Conservation (phyloP, 1,140 invertebrate genomes). For the Oryzaephilus surinamensis region DNA sequence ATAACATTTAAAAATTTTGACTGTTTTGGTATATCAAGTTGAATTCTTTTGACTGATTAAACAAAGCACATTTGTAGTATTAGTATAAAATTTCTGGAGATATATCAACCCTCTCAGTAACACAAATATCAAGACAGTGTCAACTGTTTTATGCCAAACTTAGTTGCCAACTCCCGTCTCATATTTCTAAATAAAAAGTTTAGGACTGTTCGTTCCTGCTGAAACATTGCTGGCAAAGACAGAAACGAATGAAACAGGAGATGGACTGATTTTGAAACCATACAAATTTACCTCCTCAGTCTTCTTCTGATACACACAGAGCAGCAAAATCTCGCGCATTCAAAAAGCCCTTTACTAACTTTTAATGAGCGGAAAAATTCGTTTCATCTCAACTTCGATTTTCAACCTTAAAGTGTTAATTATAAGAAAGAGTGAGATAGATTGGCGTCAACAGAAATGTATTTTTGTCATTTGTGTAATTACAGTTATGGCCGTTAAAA, state of each 20-base stretch:
- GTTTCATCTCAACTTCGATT: constrained; percentile 2
- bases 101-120: no score
- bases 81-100: no score
- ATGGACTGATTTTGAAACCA: constrained; percentile 3
- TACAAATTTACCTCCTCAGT: no score
- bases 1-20: no score
- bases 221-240: constrained; percentile 7
- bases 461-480: constrained; percentile 1
- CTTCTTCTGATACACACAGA: no score
- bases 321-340: no score
- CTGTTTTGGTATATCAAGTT: no score
- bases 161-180: constrained; percentile 5
- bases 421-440: no score
- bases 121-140: constrained; percentile 7
- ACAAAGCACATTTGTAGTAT: no score
- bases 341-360: no score
- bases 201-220: not conserved
- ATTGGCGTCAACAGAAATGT: not conserved
- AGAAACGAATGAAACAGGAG: constrained; percentile 1
- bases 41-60: no score
- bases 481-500: no score
- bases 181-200: constrained; percentile 9
- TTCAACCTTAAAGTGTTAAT: constrained; percentile 5
- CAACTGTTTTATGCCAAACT: constrained; percentile 6
- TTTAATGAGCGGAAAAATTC: constrained; percentile 10